A percentile compares a stretch with the other conserved stretches of the same genome.
Evolutionary conservation across 35 echinoderm and acorn worm genomes (phyloP).

Genomic region (Diadema setosum): DNA sequence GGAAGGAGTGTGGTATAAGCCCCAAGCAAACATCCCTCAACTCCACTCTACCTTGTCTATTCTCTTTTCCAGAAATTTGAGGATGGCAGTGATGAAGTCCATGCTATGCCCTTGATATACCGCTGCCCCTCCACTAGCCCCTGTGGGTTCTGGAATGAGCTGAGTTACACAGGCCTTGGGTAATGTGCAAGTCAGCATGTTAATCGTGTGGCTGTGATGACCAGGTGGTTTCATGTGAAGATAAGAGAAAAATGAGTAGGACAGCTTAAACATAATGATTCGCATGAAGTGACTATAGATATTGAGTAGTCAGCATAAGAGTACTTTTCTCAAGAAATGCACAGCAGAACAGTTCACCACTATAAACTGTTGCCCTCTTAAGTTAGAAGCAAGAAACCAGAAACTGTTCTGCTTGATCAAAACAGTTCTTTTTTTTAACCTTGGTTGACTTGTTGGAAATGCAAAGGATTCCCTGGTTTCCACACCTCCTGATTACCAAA

Average conservation of each 20-base stretch:
- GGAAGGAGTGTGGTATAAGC: too few species aligned
- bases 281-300: neutral
- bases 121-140: conserved; percentile 57
- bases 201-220: conserved; percentile 77
- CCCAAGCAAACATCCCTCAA: too few species aligned
- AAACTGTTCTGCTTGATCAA: too few species aligned
- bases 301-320: neutral
- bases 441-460: too few species aligned
- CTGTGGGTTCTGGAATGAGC: conserved; percentile 72
- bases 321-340: neutral
- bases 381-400: neutral
- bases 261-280: neutral
- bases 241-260: neutral
- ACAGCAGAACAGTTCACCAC: too few species aligned
- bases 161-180: conserved; percentile 62
- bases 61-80: conserved; percentile 81
- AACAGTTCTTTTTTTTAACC: too few species aligned
- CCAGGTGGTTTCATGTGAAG: too few species aligned
- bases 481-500: too few species aligned
- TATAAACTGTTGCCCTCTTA: neutral
- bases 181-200: conserved; percentile 74
- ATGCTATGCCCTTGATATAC: conserved; percentile 74
- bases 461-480: too few species aligned
- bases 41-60: conserved; percentile 84
- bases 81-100: conserved; percentile 56